Conservation (phyloP, 1,140 invertebrate genomes). For the Apolygus lucorum region DNA sequence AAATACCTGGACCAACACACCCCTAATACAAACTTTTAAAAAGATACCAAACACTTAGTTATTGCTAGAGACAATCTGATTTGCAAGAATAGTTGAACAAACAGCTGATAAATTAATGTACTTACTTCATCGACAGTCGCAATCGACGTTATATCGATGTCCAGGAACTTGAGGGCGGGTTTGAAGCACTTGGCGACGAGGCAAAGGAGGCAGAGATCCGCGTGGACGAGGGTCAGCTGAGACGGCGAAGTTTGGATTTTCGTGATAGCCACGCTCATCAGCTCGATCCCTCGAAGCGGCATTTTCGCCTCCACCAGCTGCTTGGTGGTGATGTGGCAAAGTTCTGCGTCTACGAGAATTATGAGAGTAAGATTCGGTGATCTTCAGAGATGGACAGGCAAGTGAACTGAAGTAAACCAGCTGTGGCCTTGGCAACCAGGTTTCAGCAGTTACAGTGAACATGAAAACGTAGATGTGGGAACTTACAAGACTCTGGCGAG, state of each 20-base stretch:
- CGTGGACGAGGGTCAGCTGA: constrained; percentile 87
- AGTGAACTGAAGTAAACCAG: not conserved
- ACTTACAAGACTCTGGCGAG: constrained; percentile 76
- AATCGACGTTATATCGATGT: constrained; percentile 86
- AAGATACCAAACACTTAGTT: no score
- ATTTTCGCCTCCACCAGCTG: constrained; percentile 65
- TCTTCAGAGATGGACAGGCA: not conserved
- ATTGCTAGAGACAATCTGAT: no score
- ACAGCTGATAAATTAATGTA: no score
- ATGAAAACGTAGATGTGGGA: not conserved
- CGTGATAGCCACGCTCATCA: constrained; percentile 73
- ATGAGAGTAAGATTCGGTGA: constrained; percentile 22
- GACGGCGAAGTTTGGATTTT: constrained; percentile 80
- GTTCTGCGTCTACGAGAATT: constrained; percentile 76
- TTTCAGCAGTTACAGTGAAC: constrained; percentile 20
- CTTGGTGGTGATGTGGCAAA: constrained; percentile 75
- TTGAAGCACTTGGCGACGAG: constrained; percentile 86
- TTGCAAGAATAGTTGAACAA: no score
- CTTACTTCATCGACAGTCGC: constrained; percentile 36
- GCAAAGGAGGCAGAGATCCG: constrained; percentile 87
- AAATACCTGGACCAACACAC: no score
- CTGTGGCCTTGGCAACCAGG: no score
- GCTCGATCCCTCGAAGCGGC: constrained; percentile 73
- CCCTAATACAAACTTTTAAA: no score
- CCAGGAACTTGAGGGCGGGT: constrained; percentile 78